These are phyloP conservation scores for Ceryle rudis DNA, from an alignment of 2,797 vertebrate genomes.

Conservation along the genomic window DNA sequence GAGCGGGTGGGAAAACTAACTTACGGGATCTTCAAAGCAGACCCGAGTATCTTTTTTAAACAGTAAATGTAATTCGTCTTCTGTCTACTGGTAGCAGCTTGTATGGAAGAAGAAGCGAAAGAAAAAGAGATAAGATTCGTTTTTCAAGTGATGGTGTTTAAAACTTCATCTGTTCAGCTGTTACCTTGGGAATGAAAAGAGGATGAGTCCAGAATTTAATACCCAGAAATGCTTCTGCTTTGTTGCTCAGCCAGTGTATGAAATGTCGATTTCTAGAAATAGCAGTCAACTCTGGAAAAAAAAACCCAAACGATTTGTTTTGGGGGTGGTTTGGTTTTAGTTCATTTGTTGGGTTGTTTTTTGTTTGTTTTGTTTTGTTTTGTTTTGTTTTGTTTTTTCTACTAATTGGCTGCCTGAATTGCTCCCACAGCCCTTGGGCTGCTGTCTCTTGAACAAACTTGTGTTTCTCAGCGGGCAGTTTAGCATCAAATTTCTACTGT, in stretches of 20 bases:
- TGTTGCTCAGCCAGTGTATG: rapidly evolving
- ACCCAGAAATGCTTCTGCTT: not conserved
- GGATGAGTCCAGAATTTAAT: not conserved
- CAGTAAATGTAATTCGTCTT: not conserved
- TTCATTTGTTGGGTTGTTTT: not conserved
- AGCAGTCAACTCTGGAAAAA: rapidly evolving
- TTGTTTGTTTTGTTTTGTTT: too few relatives aligned
- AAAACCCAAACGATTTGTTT: not conserved
- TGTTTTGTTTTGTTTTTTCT: too few relatives aligned
- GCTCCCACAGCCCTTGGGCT: not conserved
- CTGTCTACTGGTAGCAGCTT: not conserved
- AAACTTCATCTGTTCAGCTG: not conserved
- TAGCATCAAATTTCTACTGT: not conserved
- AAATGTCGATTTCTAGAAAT: not conserved
- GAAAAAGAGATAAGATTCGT: not conserved
- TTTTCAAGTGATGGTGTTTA: not conserved
- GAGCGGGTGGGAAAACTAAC: rapidly evolving
- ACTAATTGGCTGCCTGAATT: not conserved
- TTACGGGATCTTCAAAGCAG: rapidly evolving
- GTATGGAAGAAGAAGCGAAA: not conserved
- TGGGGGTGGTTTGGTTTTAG: too few relatives aligned
- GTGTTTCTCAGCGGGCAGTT: not conserved
- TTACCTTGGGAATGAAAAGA: not conserved
- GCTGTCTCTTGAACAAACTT: not conserved
- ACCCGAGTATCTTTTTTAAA: not conserved